Evolutionary conservation across 2,797 vertebrate species (phyloP).

Genomic region (Cryptoprocta ferox): DNA sequence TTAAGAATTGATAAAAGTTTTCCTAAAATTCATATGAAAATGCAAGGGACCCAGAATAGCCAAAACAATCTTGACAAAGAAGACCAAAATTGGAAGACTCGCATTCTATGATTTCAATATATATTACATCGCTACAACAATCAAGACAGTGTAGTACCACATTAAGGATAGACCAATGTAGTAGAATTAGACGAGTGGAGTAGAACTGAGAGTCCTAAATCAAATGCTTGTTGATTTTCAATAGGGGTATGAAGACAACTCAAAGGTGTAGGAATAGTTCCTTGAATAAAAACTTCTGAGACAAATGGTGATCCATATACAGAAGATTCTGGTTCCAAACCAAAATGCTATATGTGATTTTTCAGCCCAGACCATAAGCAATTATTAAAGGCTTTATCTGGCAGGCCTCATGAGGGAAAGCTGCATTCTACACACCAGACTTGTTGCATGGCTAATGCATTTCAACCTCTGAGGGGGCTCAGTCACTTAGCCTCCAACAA

Average conservation of each 20-base stretch:
- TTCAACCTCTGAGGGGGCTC: neutral
- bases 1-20: neutral
- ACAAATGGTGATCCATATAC: neutral
- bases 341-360: neutral
- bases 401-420: neutral
- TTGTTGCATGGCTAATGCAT: neutral
- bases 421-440: neutral
- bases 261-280: neutral
- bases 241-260: neutral
- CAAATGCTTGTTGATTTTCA: slow-evolving; percentile 11
- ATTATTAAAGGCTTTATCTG: neutral
- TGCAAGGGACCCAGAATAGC: neutral
- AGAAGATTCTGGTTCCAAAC: neutral
- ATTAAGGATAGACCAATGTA: neutral
- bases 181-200: neutral
- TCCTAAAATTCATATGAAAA: neutral
- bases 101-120: neutral
- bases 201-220: neutral
- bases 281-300: neutral
- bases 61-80: neutral
- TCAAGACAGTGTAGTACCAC: neutral
- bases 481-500: neutral
- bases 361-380: neutral
- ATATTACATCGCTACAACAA: neutral
- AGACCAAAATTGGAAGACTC: neutral